A percentile compares a stretch with the other conserved stretches of the same genome.
phyloP scores from a whole-genome alignment of 2,888 invertebrate genomes.

The Sturmia bella region DNA sequence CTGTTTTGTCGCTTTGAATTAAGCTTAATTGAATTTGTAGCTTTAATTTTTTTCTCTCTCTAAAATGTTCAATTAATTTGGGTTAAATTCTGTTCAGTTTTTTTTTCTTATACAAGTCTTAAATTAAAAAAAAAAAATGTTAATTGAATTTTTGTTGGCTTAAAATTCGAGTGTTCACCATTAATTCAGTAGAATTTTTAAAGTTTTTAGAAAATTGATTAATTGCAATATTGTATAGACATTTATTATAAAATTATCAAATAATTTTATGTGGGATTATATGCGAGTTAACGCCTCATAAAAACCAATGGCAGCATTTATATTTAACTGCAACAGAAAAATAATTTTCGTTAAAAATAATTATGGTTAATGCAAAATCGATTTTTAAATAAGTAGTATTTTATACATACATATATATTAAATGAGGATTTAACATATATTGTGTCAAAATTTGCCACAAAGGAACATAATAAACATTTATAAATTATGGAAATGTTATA shows the following conservation, averaged over 20 bases:
- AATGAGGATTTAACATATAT: too few relatives aligned
- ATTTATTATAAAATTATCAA: conserved; percentile 73
- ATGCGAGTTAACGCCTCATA: conserved; percentile 36
- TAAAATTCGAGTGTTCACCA: conserved; percentile 71
- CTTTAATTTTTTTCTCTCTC: conserved; percentile 14
- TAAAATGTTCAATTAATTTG: conserved; percentile 65
- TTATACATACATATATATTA: too few relatives aligned
- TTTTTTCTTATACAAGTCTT: background rate
- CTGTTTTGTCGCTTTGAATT: conserved; percentile 61
- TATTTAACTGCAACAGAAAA: background rate
- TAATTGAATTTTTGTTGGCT: conserved; percentile 70
- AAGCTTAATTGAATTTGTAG: conserved; percentile 37
- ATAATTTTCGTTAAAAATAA: too few relatives aligned
- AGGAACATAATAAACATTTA: too few relatives aligned
- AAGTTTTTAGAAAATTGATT: conserved; percentile 75
- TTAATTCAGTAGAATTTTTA: conserved; percentile 75
- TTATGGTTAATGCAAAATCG: too few relatives aligned
- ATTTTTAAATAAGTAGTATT: too few relatives aligned
- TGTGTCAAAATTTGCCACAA: too few relatives aligned
- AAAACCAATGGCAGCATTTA: background rate
- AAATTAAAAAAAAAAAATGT: conserved; percentile 47
- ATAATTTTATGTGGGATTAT: conserved; percentile 63
- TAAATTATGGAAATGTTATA: too few relatives aligned
- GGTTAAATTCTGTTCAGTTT: conserved; percentile 48
- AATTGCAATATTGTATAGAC: conserved; percentile 68